Percentiles rank a stretch among this genome's conserved stretches.
phyloP scores from a whole-genome alignment of 1,140 invertebrate genomes.

The Drosophila rufa region DNA sequence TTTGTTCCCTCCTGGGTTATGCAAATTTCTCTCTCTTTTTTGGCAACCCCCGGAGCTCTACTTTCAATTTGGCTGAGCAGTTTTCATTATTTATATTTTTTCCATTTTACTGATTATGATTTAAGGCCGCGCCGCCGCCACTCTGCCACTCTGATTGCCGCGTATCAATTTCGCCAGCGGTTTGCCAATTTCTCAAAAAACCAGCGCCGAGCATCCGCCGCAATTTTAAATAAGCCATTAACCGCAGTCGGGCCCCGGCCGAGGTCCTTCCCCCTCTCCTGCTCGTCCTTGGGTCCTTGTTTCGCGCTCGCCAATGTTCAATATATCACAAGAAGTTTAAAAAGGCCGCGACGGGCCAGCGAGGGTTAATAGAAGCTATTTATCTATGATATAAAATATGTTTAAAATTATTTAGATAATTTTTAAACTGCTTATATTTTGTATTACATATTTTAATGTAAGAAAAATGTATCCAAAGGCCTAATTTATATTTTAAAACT shows the following conservation, averaged over 20 bases:
- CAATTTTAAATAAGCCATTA: constrained; percentile 83
- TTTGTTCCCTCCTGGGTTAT: constrained; percentile 43
- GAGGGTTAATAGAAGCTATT: not conserved
- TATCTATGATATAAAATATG: not conserved
- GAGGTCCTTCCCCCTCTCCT: constrained; percentile 14
- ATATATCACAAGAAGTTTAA: constrained; percentile 72
- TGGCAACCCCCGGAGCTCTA: constrained; percentile 65
- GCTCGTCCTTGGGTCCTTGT: constrained; percentile 10
- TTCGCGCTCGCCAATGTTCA: constrained; percentile 63
- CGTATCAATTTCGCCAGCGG: constrained; percentile 77
- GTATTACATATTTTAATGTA: no score
- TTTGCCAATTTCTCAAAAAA: constrained; percentile 80
- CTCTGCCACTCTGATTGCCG: constrained; percentile 62
- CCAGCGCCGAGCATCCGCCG: constrained; percentile 31
- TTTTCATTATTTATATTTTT: constrained; percentile 84
- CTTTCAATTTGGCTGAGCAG: constrained; percentile 74
- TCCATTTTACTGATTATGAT: constrained; percentile 84
- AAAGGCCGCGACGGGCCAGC: constrained; percentile 7
- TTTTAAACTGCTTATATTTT: no score
- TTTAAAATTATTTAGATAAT: not conserved
- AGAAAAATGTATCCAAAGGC: no score
- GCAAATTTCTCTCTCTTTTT: constrained; percentile 68
- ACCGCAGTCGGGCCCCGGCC: constrained; percentile 67
- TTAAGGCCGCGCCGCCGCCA: constrained; percentile 59
- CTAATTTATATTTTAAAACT: no score